Conservation (phyloP, 53 echinoderm and acorn worm species). For the Patiria pectinifera region DNA sequence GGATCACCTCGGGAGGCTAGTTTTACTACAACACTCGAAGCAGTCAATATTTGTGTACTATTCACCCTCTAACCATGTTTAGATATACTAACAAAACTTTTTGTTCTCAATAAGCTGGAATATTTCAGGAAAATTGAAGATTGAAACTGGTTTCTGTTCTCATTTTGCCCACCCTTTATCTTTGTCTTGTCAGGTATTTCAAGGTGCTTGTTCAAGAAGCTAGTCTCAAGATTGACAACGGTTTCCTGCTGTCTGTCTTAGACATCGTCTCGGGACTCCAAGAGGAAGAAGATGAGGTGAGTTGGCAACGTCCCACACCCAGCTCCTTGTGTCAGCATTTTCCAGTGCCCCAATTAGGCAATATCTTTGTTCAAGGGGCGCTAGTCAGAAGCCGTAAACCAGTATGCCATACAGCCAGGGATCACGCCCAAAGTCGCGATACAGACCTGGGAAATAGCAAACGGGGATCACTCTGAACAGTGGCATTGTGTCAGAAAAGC, state of each 20-base stretch:
- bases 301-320: not conserved
- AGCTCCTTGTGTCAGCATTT: too few relatives aligned
- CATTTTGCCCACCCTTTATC: not conserved
- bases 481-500: not conserved
- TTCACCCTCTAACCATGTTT: too few relatives aligned
- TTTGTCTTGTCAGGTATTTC: conserved; percentile 74
- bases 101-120: not conserved
- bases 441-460: too few relatives aligned
- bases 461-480: not conserved
- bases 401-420: too few relatives aligned
- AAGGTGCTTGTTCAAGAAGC: conserved; percentile 96
- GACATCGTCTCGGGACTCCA: conserved; percentile 84
- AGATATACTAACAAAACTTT: too few relatives aligned
- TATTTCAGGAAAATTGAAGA: not conserved
- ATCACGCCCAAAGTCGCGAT: too few relatives aligned
- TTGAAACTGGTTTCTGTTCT: not conserved
- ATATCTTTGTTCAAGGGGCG: too few relatives aligned
- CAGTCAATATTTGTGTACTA: too few relatives aligned
- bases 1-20: too few relatives aligned
- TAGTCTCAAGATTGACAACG: conserved; percentile 91
- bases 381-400: too few relatives aligned
- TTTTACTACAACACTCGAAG: too few relatives aligned
- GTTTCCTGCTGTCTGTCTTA: conserved; percentile 90
- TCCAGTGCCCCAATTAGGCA: too few relatives aligned
- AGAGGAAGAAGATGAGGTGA: conserved; percentile 88